Evolutionary conservation across 2,113 vertebrate species (phyloP).

Genomic region (Heptranchias perlo): DNA sequence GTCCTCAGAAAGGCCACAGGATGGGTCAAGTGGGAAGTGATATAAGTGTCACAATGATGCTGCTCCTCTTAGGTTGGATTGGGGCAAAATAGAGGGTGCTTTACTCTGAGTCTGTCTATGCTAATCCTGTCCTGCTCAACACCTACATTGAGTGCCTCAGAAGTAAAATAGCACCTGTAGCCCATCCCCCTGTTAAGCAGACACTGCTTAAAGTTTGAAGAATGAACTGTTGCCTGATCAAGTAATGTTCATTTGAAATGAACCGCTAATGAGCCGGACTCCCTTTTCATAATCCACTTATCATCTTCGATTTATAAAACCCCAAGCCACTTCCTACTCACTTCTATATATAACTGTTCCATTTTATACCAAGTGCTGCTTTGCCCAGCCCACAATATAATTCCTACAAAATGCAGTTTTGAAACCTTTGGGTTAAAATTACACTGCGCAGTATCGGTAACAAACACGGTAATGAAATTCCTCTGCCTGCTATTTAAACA

Average conservation of each 20-base stretch:
- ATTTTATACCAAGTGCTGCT: background rate
- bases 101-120: background rate
- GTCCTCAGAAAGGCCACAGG: background rate
- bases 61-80: background rate
- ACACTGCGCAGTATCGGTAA: background rate
- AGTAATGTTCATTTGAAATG: background rate
- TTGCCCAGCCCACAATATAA: background rate
- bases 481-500: background rate
- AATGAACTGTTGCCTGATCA: background rate
- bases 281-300: background rate
- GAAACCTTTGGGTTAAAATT: background rate
- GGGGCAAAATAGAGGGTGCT: background rate
- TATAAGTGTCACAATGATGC: background rate
- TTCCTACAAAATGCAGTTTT: background rate
- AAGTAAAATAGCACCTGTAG: background rate
- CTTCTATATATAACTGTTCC: background rate
- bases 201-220: background rate
- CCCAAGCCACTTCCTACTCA: background rate
- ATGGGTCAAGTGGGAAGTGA: background rate
- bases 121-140: background rate
- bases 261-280: background rate
- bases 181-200: background rate
- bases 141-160: background rate
- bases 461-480: background rate
- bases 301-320: background rate